Conservation (phyloP, 1,140 invertebrate genomes). For the Drosophila pallidifrons region DNA sequence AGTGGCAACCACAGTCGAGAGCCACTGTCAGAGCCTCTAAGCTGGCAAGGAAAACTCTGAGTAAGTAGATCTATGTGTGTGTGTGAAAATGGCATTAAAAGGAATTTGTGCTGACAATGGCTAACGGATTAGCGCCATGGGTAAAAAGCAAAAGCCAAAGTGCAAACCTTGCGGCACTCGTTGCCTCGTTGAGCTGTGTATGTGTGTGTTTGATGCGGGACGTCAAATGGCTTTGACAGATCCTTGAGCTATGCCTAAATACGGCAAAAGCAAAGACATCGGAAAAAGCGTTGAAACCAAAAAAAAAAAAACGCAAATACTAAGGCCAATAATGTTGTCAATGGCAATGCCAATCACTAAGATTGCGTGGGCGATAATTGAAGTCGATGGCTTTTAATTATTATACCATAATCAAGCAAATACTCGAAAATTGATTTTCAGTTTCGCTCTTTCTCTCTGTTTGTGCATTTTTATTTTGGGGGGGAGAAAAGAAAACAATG, state of each 20-base stretch:
- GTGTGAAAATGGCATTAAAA: constrained; percentile 69
- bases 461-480: neutral
- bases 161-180: constrained; percentile 41
- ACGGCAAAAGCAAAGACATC: constrained; percentile 8
- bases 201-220: constrained; percentile 31
- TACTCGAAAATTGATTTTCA: neutral
- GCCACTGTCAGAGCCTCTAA: constrained; percentile 19
- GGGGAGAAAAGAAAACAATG: neutral
- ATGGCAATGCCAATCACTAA: constrained; percentile 24
- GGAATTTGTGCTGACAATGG: constrained; percentile 74
- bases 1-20: constrained; percentile 2
- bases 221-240: constrained; percentile 48
- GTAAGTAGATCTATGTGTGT: constrained; percentile 15
- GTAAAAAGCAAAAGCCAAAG: constrained; percentile 46
- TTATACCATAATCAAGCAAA: neutral
- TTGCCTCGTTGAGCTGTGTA: neutral
- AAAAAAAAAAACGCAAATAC: constrained; percentile 10
- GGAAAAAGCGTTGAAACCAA: neutral
- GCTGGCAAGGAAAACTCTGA: constrained; percentile 28
- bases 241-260: constrained; percentile 58
- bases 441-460: neutral
- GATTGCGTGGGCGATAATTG: constrained; percentile 8
- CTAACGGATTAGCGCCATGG: constrained; percentile 61
- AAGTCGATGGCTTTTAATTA: constrained; percentile 13
- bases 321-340: constrained; percentile 58